These are phyloP conservation scores for Melanostigma gelatinosum DNA, from an alignment of 2,113 vertebrate genomes.

Conservation along the genomic window DNA sequence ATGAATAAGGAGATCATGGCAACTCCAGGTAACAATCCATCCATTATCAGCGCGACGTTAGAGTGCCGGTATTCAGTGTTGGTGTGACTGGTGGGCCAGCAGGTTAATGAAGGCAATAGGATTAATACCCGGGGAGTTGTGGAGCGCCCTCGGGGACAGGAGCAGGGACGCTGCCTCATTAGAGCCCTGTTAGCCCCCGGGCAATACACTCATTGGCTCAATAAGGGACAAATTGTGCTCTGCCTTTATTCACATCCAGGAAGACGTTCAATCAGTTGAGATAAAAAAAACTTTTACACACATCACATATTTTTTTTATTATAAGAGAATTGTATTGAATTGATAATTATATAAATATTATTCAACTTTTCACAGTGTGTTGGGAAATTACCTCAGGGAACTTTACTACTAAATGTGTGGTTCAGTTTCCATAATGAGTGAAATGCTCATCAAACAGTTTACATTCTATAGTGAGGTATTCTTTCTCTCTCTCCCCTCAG, in stretches of 20 bases:
- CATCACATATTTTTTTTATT: background rate
- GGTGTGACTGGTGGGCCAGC: slow-evolving; percentile 57
- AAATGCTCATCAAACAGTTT: slow-evolving; percentile 65
- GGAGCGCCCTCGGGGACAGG: slow-evolving; percentile 64
- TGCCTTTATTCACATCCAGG: slow-evolving; percentile 17
- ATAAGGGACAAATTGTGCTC: slow-evolving; percentile 60
- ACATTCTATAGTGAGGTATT: slow-evolving; percentile 54
- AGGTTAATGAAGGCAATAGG: slow-evolving; percentile 83
- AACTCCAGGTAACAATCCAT: slow-evolving; percentile 73
- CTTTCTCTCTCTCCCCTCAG: slow-evolving; percentile 31
- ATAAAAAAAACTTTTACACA: background rate
- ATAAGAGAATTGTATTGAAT: background rate
- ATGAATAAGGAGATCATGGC: slow-evolving; percentile 81
- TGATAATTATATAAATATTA: background rate
- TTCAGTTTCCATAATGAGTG: slow-evolving; percentile 39
- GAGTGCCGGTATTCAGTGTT: slow-evolving; percentile 50
- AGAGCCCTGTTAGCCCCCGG: slow-evolving; percentile 63
- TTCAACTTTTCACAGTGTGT: background rate
- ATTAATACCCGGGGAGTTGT: slow-evolving; percentile 78
- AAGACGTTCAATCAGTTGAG: background rate
- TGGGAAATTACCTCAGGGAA: background rate
- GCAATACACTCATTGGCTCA: slow-evolving; percentile 31
- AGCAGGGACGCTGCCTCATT: slow-evolving; percentile 70
- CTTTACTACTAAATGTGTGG: slow-evolving; percentile 6
- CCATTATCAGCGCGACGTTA: slow-evolving; percentile 71